Percentiles rank a stretch among this genome's conserved stretches.
Conservation (phyloP, 2,888 invertebrate genomes). For the Aspidiotus destructor region DNA sequence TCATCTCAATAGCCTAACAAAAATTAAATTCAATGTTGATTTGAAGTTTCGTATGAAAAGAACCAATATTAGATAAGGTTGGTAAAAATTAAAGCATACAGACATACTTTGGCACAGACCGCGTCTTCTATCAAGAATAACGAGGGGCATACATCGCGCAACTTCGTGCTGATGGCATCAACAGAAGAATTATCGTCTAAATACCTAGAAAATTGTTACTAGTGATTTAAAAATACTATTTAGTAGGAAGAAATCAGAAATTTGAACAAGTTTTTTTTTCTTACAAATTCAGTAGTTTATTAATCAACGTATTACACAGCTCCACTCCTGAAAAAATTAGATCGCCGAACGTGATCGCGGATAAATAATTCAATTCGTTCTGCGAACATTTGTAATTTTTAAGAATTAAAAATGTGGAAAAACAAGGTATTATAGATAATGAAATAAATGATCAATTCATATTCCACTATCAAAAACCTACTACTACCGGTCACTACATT, state of each 20-base stretch:
- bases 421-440: conserved; percentile 1
- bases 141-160: conserved; percentile 85
- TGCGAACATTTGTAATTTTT: conserved; percentile 38
- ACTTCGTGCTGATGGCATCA: conserved; percentile 74
- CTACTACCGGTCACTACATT: background rate
- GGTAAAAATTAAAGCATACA: too few species aligned
- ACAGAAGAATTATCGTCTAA: conserved; percentile 91
- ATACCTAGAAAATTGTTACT: conserved; percentile 50
- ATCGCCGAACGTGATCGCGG: conserved; percentile 56
- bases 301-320: conserved; percentile 64
- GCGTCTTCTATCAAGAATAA: conserved; percentile 93
- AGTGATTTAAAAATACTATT: background rate
- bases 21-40: too few species aligned
- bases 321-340: conserved; percentile 69
- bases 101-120: conserved; percentile 75
- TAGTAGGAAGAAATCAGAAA: background rate
- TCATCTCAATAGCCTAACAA: conserved; percentile 66
- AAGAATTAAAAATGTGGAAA: conserved; percentile 35
- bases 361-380: conserved; percentile 51
- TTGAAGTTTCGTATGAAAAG: too few species aligned
- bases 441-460: background rate
- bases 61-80: too few species aligned
- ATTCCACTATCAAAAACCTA: background rate
- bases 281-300: conserved; percentile 67
- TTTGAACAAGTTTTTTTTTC: conserved; percentile 27